These are phyloP conservation scores for Phaonia tiefii DNA, from an alignment of 2,888 invertebrate species.

Conservation along the genomic window DNA sequence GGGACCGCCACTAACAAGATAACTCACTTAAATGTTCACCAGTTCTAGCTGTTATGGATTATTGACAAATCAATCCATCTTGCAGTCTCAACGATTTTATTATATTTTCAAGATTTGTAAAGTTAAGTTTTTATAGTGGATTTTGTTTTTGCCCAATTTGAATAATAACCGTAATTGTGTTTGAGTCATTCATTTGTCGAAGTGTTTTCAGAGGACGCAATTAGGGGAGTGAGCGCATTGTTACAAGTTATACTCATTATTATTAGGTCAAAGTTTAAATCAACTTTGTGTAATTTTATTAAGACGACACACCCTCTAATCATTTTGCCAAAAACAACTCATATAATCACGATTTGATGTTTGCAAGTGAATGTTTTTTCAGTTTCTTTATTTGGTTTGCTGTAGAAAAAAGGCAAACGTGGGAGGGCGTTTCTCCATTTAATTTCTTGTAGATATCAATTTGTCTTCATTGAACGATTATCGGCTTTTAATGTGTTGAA, in stretches of 20 bases:
- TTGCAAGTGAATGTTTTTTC: background rate
- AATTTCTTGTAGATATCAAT: background rate
- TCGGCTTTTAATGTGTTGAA: background rate
- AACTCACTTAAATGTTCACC: too few relatives aligned
- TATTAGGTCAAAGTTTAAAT: slow-evolving; percentile 57
- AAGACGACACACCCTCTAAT: slow-evolving; percentile 54
- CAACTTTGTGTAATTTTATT: slow-evolving; percentile 31
- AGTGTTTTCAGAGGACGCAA: background rate
- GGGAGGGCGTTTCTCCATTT: background rate
- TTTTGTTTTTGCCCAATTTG: too few relatives aligned
- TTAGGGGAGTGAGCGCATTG: background rate
- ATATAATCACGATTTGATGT: slow-evolving; percentile 23
- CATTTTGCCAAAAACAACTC: background rate
- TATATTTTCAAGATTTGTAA: too few relatives aligned
- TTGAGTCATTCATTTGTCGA: background rate
- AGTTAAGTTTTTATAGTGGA: too few relatives aligned
- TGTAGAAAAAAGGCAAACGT: background rate
- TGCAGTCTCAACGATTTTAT: too few relatives aligned
- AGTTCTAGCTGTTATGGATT: too few relatives aligned
- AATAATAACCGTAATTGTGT: too few relatives aligned
- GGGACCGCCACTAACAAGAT: too few relatives aligned
- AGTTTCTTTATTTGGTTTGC: background rate
- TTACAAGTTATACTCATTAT: slow-evolving; percentile 25
- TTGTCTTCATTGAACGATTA: background rate
- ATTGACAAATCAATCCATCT: too few relatives aligned